Evolutionary conservation across 2,797 vertebrate genomes (phyloP).

Genomic region (Discoglossus pictus): DNA sequence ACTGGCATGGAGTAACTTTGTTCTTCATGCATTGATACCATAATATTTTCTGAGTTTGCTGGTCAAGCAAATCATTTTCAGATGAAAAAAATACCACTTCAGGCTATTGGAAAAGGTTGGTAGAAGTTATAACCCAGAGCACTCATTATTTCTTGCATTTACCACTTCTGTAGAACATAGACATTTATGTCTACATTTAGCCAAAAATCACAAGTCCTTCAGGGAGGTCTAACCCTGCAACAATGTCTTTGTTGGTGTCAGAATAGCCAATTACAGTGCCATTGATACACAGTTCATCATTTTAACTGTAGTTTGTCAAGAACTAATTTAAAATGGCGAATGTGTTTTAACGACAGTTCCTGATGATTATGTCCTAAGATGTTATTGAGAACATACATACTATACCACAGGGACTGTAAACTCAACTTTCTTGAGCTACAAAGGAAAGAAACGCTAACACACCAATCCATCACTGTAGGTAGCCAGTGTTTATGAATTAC

Average conservation of each 20-base stretch:
- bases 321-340: conserved; percentile 21
- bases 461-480: background rate
- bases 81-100: too few relatives aligned
- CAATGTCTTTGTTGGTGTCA: background rate
- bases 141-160: background rate
- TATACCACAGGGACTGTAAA: background rate
- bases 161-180: conserved; percentile 1
- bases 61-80: too few relatives aligned
- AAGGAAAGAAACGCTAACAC: background rate
- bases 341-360: background rate
- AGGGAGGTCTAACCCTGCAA: conserved; percentile 6
- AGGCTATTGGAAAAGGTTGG: background rate
- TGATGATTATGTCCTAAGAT: background rate
- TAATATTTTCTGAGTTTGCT: too few relatives aligned
- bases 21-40: too few relatives aligned
- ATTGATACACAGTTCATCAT: background rate
- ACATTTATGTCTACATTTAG: conserved; percentile 10
- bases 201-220: background rate
- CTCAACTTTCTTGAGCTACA: background rate
- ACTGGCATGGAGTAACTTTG: too few relatives aligned
- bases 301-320: background rate
- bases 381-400: background rate
- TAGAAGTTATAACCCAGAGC: background rate
- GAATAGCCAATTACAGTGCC: background rate
- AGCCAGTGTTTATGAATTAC: background rate